Base-by-base conservation (phyloP, 2,797 vertebrate genomes). In the Philypnodon macrostomus region DNA sequence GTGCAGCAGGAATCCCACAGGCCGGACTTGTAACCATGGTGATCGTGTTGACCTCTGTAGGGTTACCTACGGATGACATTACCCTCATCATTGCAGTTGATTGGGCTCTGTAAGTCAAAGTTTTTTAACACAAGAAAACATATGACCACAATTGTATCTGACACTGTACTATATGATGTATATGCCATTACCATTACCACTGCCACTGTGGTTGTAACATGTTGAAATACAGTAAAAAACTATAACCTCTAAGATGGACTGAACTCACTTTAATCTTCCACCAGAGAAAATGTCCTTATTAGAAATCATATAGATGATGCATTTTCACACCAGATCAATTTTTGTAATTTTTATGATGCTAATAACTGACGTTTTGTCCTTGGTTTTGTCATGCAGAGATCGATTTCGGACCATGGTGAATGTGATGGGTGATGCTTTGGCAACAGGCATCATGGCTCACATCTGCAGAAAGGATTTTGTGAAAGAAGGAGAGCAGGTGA, bases 321-420 rank as follows among this genome's bases (percentile, higher is more conserved):
- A n/a, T n/a, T 39, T 13, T 23, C 15, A 23, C 37, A 23, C 11
- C 12, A 23, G 13, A 21, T 4, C 2, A 21, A 13, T 6, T 1
- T 13, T 21, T 21, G 5, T 21, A 19, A 4, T 12, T 13, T 39
- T 21, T 21, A 23, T 39, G n/a, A n/a, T n/a, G n/a, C 10, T 1
- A 13, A 13, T 39, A 23, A 40, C 19, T 40, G 38, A 13, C 9
- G 38, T 15, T 24, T 24, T 44, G 40, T 14, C 9, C 4, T 40
- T 39, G 34, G 19, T 50, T 36, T 41, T 42, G 1, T 59, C 59
- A 36, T 45, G 10, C 67, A 99, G 97, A 80, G 97, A 99, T 87
- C 91, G 96, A 59, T 98, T 99, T 80, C 90, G 95, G 76, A 99
- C 96, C 32, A 99, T 98, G 96, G 95, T 99, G 63, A 99, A 98